Conservation (phyloP, 1,140 invertebrate genomes). For the Drosophila watanabei region DNA sequence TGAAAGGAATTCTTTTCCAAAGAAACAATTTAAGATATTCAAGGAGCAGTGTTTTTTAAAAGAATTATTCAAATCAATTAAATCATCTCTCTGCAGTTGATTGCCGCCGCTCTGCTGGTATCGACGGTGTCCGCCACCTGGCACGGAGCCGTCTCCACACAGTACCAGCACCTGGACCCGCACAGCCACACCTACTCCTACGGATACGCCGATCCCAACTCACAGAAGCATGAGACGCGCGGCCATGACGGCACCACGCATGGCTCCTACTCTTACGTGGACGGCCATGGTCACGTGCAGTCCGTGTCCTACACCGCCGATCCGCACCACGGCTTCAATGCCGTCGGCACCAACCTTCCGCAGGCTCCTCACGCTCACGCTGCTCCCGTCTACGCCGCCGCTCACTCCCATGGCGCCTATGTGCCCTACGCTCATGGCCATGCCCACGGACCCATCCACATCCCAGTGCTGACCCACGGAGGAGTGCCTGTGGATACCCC, state of each 20-base stretch:
- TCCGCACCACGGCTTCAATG: slow-evolving; percentile 89
- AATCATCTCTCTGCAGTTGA: slow-evolving; percentile 48
- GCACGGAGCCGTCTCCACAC: slow-evolving; percentile 85
- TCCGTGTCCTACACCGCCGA: slow-evolving; percentile 89
- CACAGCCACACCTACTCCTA: slow-evolving; percentile 88
- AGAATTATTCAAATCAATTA: background rate
- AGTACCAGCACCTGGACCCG: slow-evolving; percentile 88
- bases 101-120: slow-evolving; percentile 76
- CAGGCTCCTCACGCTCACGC: slow-evolving; percentile 78
- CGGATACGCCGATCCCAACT: slow-evolving; percentile 89
- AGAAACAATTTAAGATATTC: too few relatives aligned
- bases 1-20: too few relatives aligned
- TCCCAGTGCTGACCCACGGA: slow-evolving; percentile 75
- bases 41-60: too few relatives aligned
- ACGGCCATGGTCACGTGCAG: slow-evolving; percentile 89
- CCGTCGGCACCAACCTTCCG: slow-evolving; percentile 89
- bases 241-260: slow-evolving; percentile 89
- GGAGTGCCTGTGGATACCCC: slow-evolving; percentile 86
- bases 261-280: slow-evolving; percentile 90
- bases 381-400: slow-evolving; percentile 66
- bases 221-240: slow-evolving; percentile 89
- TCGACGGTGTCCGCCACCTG: slow-evolving; percentile 79
- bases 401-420: slow-evolving; percentile 58
- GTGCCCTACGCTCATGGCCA: slow-evolving; percentile 47
- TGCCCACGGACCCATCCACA: slow-evolving; percentile 70